Evolutionary conservation across 1,140 invertebrate genomes (phyloP).

Genomic region (Drosophila subpulchrella): DNA sequence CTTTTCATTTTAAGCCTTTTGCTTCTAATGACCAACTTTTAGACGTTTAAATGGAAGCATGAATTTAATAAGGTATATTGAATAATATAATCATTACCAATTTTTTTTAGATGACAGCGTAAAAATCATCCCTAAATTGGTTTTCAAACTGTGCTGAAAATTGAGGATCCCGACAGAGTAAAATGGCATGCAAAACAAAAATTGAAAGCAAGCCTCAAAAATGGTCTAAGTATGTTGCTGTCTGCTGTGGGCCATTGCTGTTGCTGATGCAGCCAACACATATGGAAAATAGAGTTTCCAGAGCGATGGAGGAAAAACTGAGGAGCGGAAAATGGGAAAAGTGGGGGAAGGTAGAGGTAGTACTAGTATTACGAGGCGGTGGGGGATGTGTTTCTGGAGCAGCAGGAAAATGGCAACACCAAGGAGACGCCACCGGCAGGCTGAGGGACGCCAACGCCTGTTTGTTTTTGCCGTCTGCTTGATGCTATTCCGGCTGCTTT

Average conservation of each 20-base stretch:
- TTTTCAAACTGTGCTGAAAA: not conserved
- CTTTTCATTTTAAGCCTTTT: too few relatives aligned
- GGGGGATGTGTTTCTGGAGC: slow-evolving; percentile 15
- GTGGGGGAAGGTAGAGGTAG: not conserved
- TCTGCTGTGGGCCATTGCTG: slow-evolving; percentile 28
- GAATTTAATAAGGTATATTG: too few relatives aligned
- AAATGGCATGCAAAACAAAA: slow-evolving; percentile 14
- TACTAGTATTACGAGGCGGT: not conserved
- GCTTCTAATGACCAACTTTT: too few relatives aligned
- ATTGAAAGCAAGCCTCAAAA: slow-evolving; percentile 32
- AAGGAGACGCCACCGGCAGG: slow-evolving; percentile 44
- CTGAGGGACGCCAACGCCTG: slow-evolving; percentile 39
- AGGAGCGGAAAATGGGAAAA: slow-evolving; percentile 8
- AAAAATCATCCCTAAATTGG: not conserved
- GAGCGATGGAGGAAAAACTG: slow-evolving; percentile 15
- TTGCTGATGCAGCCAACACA: slow-evolving; percentile 54
- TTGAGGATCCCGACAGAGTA: not conserved
- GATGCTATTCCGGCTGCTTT: slow-evolving; percentile 77
- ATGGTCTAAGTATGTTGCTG: slow-evolving; percentile 35
- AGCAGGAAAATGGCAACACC: slow-evolving; percentile 35
- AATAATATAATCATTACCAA: too few relatives aligned
- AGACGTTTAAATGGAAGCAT: too few relatives aligned
- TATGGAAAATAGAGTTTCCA: slow-evolving; percentile 66
- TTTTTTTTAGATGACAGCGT: too few relatives aligned
- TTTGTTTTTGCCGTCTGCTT: slow-evolving; percentile 74